Conservation (phyloP, 2,888 invertebrate species). For the Ormyrus rosae region DNA sequence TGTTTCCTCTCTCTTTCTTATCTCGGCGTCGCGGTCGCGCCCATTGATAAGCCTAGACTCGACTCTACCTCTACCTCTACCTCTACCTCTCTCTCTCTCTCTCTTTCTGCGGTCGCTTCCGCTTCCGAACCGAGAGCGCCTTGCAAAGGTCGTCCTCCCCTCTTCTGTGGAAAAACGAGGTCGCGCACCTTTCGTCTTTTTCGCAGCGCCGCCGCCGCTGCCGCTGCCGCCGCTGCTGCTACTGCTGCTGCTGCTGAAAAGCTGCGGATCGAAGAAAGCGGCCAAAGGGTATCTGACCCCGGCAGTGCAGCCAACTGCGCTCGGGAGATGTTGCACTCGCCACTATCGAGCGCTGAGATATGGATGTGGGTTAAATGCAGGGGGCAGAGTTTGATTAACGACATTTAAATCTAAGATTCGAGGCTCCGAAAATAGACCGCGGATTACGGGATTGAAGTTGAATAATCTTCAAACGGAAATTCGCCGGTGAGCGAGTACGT, state of each 20-base stretch:
- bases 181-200: constrained; percentile 27
- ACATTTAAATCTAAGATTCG: no score
- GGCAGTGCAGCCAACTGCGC: constrained; percentile 24
- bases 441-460: no score
- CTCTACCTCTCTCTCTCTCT: no score
- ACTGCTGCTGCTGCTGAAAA: background rate
- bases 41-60: constrained; percentile 44
- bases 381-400: no score
- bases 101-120: background rate
- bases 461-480: no score
- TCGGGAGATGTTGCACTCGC: constrained; percentile 4
- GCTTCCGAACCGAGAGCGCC: constrained; percentile 34
- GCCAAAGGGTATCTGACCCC: constrained; percentile 52
- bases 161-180: constrained; percentile 35
- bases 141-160: constrained; percentile 53
- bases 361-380: constrained; percentile 8
- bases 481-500: no score
- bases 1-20: background rate
- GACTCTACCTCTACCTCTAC: background rate
- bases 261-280: constrained; percentile 17
- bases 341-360: background rate
- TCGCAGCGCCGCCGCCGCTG: no score
- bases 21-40: constrained; percentile 21
- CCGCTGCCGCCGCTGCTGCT: background rate
- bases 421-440: no score